phyloP scores from a whole-genome alignment of 1,140 invertebrate genomes.

The Oreohelix idahoensis region DNA sequence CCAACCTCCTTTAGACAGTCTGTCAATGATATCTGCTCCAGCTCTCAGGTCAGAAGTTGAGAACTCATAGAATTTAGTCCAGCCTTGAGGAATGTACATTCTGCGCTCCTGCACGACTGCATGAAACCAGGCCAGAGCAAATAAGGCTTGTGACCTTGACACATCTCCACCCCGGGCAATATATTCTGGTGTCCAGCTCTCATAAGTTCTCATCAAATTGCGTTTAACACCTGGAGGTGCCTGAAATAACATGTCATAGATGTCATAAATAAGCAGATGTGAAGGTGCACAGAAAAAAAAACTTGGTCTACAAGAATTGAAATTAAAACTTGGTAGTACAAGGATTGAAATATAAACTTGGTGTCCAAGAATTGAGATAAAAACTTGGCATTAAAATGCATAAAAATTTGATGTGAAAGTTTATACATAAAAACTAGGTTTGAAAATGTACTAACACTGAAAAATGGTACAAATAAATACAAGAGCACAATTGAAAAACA shows the following conservation, averaged over 20 bases:
- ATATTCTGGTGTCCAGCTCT: slow-evolving; percentile 76
- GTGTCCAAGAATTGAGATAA: no score
- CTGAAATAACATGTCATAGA: slow-evolving; percentile 56
- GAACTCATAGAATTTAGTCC: slow-evolving; percentile 93
- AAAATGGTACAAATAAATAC: no score
- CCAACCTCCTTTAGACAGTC: slow-evolving; percentile 70
- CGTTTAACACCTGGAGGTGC: slow-evolving; percentile 81
- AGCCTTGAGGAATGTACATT: slow-evolving; percentile 88
- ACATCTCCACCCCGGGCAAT: slow-evolving; percentile 73
- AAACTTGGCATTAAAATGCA: no score
- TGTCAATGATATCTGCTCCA: slow-evolving; percentile 82
- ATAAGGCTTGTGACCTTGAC: slow-evolving; percentile 76
- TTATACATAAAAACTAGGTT: no score
- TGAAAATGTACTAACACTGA: no score
- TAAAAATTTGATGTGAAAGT: no score
- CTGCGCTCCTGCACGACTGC: slow-evolving; percentile 90
- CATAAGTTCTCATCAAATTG: slow-evolving; percentile 78
- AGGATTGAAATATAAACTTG: no score
- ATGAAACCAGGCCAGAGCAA: slow-evolving; percentile 86
- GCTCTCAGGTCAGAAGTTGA: slow-evolving; percentile 87
- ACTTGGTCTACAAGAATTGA: no score
- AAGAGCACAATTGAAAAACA: no score
- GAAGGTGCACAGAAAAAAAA: no score
- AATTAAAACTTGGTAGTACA: no score
- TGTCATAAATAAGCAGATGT: no score